Evolutionary conservation across 2,888 invertebrate genomes (phyloP).

Genomic region (Acanthosoma haemorrhoidale): DNA sequence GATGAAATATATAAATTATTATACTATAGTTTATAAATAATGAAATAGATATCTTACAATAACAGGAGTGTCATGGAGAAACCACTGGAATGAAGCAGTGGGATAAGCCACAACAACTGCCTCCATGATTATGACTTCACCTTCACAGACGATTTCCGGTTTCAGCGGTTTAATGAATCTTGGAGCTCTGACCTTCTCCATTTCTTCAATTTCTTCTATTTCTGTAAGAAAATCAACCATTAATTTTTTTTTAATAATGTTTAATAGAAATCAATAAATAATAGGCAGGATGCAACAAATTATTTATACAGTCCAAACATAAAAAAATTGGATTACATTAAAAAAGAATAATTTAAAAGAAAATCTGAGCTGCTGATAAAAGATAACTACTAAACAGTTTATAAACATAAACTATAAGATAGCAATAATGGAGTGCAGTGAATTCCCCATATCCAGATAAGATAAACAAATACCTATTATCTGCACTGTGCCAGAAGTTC

Average conservation of each 20-base stretch:
- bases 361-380: background rate
- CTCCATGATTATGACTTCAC: constrained; percentile 74
- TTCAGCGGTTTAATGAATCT: constrained; percentile 64
- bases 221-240: constrained; percentile 35
- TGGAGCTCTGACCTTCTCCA: constrained; percentile 59
- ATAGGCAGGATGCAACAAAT: no score
- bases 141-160: constrained; percentile 63
- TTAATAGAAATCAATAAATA: background rate
- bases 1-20: no score
- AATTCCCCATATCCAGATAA: background rate
- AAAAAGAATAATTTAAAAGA: background rate
- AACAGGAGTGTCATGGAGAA: constrained; percentile 66
- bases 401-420: background rate
- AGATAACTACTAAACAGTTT: background rate
- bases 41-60: constrained; percentile 45
- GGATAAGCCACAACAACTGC: constrained; percentile 70
- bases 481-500: constrained; percentile 76
- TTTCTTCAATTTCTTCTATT: constrained; percentile 41
- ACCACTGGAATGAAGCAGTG: constrained; percentile 82
- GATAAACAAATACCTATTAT: constrained; percentile 50
- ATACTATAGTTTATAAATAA: no score
- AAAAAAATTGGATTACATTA: background rate
- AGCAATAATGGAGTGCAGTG: background rate
- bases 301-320: no score
- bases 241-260: background rate